A percentile compares a stretch with the other conserved stretches of the same genome.
Conservation (phyloP, 1,140 invertebrate species). For the Diabrotica virgifera region DNA sequence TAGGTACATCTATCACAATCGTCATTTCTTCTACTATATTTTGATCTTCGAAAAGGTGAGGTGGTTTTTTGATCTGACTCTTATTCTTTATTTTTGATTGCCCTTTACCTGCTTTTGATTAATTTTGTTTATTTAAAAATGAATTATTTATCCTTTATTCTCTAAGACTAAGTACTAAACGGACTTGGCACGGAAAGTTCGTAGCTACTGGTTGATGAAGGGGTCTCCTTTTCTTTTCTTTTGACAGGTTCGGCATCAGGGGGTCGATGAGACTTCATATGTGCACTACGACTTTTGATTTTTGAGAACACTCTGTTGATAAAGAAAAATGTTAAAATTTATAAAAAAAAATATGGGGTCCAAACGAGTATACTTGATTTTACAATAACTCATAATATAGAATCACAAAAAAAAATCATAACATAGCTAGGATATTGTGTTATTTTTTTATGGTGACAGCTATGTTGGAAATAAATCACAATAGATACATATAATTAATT, state of each 20-base stretch:
- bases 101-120: conserved; percentile 39
- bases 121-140: conserved; percentile 19
- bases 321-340: conserved; percentile 7
- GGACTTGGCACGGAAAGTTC: conserved; percentile 47
- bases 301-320: conserved; percentile 88
- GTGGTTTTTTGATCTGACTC: conserved; percentile 36
- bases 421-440: too few species aligned
- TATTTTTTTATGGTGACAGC: too few species aligned
- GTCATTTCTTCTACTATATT: background rate
- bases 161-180: conserved; percentile 44
- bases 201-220: conserved; percentile 29
- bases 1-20: too few species aligned
- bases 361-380: too few species aligned
- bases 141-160: conserved; percentile 7
- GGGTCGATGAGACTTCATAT: conserved; percentile 95
- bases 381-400: too few species aligned
- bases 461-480: too few species aligned
- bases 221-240: conserved; percentile 36
- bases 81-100: conserved; percentile 39
- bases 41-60: conserved; percentile 22
- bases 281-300: conserved; percentile 96
- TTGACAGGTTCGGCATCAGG: conserved; percentile 62
- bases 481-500: too few species aligned
- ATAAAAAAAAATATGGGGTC: too few species aligned
- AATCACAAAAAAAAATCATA: too few species aligned